Percentiles rank a stretch among this genome's conserved stretches.
phyloP scores from a whole-genome alignment of 2,113 vertebrate species.

The Mus spicilegus region DNA sequence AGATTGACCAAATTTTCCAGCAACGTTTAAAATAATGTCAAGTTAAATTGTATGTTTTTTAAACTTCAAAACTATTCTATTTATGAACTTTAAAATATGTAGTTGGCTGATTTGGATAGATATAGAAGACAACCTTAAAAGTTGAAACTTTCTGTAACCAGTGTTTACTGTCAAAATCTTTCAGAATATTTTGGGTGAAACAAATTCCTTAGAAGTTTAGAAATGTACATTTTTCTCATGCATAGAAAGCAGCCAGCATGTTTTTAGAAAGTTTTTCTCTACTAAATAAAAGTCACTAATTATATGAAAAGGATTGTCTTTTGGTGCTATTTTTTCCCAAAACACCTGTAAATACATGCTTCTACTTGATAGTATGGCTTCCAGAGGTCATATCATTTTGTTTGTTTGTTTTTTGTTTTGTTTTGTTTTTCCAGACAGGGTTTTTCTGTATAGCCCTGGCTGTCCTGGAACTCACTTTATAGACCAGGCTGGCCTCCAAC shows the following conservation, averaged over 20 bases:
- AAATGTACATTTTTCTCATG: slow-evolving; percentile 49
- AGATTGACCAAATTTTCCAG: background rate
- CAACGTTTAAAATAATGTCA: background rate
- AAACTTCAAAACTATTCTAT: background rate
- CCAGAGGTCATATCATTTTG: background rate
- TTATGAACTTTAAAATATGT: slow-evolving; percentile 39
- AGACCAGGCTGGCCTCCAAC: too few species aligned
- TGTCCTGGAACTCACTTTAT: too few species aligned
- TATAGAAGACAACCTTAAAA: slow-evolving; percentile 17
- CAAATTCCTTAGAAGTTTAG: slow-evolving; percentile 10
- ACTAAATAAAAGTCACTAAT: slow-evolving; percentile 34
- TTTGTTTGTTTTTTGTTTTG: too few species aligned
- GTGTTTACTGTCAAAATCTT: slow-evolving; percentile 35
- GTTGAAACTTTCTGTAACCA: background rate
- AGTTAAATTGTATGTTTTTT: background rate
- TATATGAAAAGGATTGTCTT: slow-evolving; percentile 21
- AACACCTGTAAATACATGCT: slow-evolving; percentile 15
- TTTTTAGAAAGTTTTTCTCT: slow-evolving; percentile 12
- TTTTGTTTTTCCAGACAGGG: too few species aligned
- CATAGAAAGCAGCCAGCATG: slow-evolving; percentile 18
- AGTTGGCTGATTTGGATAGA: background rate
- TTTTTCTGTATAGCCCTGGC: too few species aligned
- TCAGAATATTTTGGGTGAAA: slow-evolving; percentile 27
- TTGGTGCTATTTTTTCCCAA: background rate
- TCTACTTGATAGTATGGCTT: background rate